A percentile compares a stretch with the other conserved stretches of the same genome.
Evolutionary conservation across 2,888 invertebrate genomes (phyloP).

Genomic region (Ennomos erosarius): DNA sequence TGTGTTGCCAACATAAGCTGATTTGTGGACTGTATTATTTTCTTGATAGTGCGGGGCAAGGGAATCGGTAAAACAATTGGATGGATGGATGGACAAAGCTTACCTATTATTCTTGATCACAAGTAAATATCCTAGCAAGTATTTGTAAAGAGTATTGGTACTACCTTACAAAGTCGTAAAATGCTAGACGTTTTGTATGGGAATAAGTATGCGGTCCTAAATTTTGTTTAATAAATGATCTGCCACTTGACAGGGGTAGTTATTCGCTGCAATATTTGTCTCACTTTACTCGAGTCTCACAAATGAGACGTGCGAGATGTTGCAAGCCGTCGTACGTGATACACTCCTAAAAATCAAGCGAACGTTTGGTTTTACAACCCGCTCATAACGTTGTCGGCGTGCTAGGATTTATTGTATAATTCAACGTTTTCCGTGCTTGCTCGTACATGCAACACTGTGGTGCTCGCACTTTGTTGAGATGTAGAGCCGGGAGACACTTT

Average conservation of each 20-base stretch:
- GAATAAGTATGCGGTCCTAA: too few relatives aligned
- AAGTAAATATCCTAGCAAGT: too few relatives aligned
- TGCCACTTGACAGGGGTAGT: background rate
- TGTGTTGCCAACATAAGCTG: too few relatives aligned
- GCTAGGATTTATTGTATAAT: constrained; percentile 37
- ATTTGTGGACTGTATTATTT: too few relatives aligned
- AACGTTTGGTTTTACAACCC: constrained; percentile 33
- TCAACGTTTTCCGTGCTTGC: constrained; percentile 39
- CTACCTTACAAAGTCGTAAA: background rate
- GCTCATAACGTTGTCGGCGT: constrained; percentile 33
- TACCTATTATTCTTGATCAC: too few relatives aligned
- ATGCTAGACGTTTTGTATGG: background rate
- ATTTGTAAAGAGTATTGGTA: too few relatives aligned
- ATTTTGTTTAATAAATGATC: background rate
- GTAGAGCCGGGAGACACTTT: background rate
- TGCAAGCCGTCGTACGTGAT: constrained; percentile 26
- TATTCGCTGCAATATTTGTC: constrained; percentile 27
- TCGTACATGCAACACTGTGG: constrained; percentile 50
- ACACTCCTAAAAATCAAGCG: constrained; percentile 32
- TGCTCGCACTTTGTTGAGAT: background rate
- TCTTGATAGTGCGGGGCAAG: too few relatives aligned
- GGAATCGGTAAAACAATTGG: too few relatives aligned
- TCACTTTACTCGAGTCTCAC: constrained; percentile 21
- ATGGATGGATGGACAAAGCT: too few relatives aligned
- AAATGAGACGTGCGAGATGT: constrained; percentile 26